A percentile compares a stretch with the other conserved stretches of the same genome.
Evolutionary conservation across 2,113 vertebrate species (phyloP).

Genomic region (Meriones unguiculatus): DNA sequence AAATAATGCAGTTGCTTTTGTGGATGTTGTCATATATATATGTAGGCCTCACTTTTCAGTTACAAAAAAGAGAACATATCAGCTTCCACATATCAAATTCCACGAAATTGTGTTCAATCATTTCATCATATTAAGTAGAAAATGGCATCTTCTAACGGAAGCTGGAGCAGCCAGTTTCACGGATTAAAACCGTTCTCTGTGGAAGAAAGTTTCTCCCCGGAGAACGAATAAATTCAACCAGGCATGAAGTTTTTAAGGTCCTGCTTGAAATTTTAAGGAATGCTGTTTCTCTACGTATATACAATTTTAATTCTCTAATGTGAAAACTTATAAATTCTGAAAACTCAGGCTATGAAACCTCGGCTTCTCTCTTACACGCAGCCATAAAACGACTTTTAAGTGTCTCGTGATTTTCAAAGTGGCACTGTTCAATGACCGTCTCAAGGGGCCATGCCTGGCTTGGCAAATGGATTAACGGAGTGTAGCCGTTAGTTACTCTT

Average conservation of each 20-base stretch:
- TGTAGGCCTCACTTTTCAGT: constrained; percentile 12
- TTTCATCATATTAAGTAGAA: constrained; percentile 63
- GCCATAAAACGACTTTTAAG: constrained; percentile 34
- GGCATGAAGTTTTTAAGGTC: constrained; percentile 39
- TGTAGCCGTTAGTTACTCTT: constrained; percentile 5
- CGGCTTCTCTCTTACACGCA: not conserved
- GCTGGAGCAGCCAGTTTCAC: not conserved
- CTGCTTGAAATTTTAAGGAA: constrained; percentile 62
- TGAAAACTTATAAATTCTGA: constrained; percentile 36
- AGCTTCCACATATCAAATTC: constrained; percentile 35
- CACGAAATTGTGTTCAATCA: constrained; percentile 38
- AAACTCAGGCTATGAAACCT: constrained; percentile 43
- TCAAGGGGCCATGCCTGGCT: constrained; percentile 33
- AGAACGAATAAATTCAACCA: constrained; percentile 51
- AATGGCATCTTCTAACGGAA: constrained; percentile 2
- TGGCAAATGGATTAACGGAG: constrained; percentile 41
- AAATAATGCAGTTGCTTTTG: constrained; percentile 33
- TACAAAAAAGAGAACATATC: constrained; percentile 29
- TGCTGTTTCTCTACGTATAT: constrained; percentile 47
- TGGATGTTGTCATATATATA: not conserved
- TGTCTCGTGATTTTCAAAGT: not conserved
- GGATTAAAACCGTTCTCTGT: constrained; percentile 44
- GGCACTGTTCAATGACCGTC: constrained; percentile 30
- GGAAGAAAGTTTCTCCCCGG: constrained; percentile 30
- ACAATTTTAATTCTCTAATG: constrained; percentile 65